Conservation (phyloP, 2,888 invertebrate species). For the Protonemura montana region DNA sequence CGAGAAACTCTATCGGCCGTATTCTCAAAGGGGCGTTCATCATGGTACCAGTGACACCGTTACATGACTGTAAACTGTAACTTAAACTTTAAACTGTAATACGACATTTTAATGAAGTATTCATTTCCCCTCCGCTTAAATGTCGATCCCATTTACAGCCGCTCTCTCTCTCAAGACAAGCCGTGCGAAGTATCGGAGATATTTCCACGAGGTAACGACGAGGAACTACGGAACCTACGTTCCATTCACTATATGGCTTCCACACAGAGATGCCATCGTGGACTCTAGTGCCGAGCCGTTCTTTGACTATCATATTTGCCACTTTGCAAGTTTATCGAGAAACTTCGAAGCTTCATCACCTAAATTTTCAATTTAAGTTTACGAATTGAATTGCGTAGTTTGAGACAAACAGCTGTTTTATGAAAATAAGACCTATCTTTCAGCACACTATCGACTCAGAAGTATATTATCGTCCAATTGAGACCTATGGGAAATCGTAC, state of each 20-base stretch:
- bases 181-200: neutral
- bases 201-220: neutral
- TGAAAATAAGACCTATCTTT: neutral
- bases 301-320: slow-evolving; percentile 12
- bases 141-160: neutral
- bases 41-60: too few species aligned
- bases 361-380: slow-evolving; percentile 28
- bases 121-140: neutral
- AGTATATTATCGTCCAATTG: neutral
- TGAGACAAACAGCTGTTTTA: slow-evolving; percentile 23
- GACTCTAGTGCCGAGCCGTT: neutral
- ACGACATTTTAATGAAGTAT: neutral
- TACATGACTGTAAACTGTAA: too few species aligned
- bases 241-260: neutral
- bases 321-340: slow-evolving; percentile 9
- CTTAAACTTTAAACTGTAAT: neutral
- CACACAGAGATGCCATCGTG: neutral
- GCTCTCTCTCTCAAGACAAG: neutral
- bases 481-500: neutral
- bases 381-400: slow-evolving; percentile 19
- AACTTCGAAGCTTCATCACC: neutral
- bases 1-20: too few species aligned
- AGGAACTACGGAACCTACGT: neutral
- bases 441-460: neutral
- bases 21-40: too few species aligned